Base-by-base conservation (phyloP, 2,797 vertebrate species). In the Oreonectes daqikongensis region DNA sequence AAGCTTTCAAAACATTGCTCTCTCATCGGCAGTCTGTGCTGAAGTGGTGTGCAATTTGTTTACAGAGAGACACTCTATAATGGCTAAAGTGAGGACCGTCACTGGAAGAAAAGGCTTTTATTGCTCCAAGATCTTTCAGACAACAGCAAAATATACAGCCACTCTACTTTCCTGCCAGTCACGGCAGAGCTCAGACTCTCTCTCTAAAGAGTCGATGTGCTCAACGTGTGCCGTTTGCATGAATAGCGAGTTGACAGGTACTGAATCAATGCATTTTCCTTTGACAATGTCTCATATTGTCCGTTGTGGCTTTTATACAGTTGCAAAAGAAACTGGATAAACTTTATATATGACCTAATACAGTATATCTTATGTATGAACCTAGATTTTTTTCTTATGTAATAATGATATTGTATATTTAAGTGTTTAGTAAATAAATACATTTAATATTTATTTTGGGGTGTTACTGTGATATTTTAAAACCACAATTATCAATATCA, bases 71-170 rank as follows among this genome's bases (percentile, higher is more conserved):
- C 55, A 32, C 57, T 24, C 52, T 18, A 32, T 59, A 59, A 59
- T 30, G 22, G 57, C 57, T 59, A 32, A 59, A 59, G 57, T 18
- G 26, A 59, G 57, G 28, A 9, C 17, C 57, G 15, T 30, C 10
- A 59, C 26, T 30, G 57, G 57, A 59, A 59, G 52, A 59, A 59
- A 59, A 2, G 26, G 57, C 26, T 59, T 59, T 59, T 59, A 59
- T 30, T 59, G 26, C 26, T 17, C 57, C 6, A 2, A 32, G 57
- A 30, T 59, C 57, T 59, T 59, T 59, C 57, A 59, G 57, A 32
- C 57, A 59, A 30, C 57, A 9, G 57, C 26, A 59, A 59, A 32
- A 59, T 59, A 32, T 59, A 59, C 15, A 59, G 57, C 14, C 52
- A 30, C 57, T 30, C 15, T 15, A 59, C 57, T 59, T 28, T 30